Evolutionary conservation across 2,797 vertebrate genomes (phyloP).

Genomic region (Anguilla pacifica): DNA sequence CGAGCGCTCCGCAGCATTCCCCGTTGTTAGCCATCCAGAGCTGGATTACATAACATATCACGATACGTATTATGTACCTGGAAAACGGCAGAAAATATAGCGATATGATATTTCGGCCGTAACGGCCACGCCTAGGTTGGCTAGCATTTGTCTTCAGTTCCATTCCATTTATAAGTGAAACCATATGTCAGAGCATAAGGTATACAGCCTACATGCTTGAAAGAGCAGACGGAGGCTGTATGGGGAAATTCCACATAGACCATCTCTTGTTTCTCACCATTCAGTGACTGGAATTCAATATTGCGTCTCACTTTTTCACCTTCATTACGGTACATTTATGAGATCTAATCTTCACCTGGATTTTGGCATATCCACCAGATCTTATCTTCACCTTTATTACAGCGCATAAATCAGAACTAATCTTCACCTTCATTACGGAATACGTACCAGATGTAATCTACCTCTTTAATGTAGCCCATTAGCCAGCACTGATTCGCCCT

Average conservation of each 20-base stretch:
- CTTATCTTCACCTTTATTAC: not conserved
- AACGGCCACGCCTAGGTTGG: no score
- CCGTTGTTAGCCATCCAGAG: no score
- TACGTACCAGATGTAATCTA: not conserved
- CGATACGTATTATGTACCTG: no score
- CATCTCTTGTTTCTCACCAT: not conserved
- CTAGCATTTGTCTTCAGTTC: not conserved
- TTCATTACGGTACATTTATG: not conserved
- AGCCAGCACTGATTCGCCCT: not conserved
- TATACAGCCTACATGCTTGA: not conserved
- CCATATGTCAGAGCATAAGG: not conserved
- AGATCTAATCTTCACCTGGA: not conserved
- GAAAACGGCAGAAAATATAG: no score
- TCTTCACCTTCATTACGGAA: not conserved
- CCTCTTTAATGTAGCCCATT: not conserved
- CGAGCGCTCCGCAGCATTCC: no score
- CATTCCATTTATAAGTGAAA: not conserved
- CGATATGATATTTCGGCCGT: no score
- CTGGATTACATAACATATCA: no score
- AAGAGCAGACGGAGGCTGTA: not conserved
- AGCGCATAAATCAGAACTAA: not conserved
- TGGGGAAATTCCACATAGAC: not conserved
- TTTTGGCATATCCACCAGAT: not conserved
- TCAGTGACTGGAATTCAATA: not conserved
- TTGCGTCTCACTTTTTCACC: not conserved